Conservation (phyloP, 2,797 vertebrate genomes). For the Merluccius polli region DNA sequence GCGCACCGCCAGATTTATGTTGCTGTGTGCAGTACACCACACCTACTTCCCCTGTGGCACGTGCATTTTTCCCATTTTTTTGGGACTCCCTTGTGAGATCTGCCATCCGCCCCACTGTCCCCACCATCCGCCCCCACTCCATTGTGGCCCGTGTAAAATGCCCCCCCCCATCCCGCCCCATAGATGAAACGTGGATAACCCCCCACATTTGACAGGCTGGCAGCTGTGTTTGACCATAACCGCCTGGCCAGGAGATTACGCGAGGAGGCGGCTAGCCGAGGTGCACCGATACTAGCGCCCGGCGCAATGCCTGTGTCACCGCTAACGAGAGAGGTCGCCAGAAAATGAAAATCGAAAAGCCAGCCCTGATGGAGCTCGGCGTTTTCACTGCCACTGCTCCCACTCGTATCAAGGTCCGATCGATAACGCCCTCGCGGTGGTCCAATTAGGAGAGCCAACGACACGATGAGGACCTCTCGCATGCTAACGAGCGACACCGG, state of each 20-base stretch:
- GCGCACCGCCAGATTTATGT: constrained; percentile 59
- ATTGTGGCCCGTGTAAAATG: background rate
- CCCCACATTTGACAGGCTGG: background rate
- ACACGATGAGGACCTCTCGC: constrained; percentile 52
- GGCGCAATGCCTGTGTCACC: constrained; percentile 35
- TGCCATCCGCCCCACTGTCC: background rate
- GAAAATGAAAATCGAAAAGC: constrained; percentile 49
- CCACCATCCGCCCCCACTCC: background rate
- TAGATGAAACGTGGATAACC: background rate
- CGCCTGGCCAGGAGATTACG: background rate
- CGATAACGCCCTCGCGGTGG: constrained; percentile 50
- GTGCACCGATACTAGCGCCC: constrained; percentile 21
- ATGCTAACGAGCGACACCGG: constrained; percentile 46
- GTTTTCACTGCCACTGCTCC: constrained; percentile 40
- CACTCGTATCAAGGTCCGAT: constrained; percentile 47
- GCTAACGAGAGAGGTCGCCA: constrained; percentile 62
- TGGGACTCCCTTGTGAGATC: background rate
- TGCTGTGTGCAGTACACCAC: constrained; percentile 39
- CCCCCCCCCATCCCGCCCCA: background rate
- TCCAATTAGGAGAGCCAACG: constrained; percentile 50
- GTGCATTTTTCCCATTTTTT: background rate
- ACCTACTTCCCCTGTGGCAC: background rate
- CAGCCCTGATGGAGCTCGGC: constrained; percentile 35
- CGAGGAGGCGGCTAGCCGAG: background rate
- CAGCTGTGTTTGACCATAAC: background rate